Conservation (phyloP, 2,888 invertebrate species). For the Dysmachus trigonus region DNA sequence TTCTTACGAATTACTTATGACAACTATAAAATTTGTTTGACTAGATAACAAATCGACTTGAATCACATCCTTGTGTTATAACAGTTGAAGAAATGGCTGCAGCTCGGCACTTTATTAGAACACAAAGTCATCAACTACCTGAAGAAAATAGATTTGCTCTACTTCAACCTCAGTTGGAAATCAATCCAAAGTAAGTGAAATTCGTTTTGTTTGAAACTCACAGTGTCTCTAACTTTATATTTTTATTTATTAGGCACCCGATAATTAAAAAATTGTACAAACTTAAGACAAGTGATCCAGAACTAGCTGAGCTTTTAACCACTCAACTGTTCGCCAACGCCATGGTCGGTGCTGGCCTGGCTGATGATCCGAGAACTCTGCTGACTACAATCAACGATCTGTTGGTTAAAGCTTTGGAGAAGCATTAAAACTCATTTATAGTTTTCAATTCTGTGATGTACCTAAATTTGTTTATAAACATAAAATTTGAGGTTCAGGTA, state of each 20-base stretch:
- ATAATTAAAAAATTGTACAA: slow-evolving; percentile 88
- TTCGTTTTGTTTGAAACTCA: background rate
- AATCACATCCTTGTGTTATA: slow-evolving; percentile 92
- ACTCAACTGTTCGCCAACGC: slow-evolving; percentile 94
- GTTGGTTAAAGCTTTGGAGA: slow-evolving; percentile 81
- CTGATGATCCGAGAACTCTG: slow-evolving; percentile 88
- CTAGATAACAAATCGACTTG: slow-evolving; percentile 78
- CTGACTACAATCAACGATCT: slow-evolving; percentile 88
- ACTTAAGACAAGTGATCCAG: slow-evolving; percentile 77
- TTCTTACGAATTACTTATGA: background rate
- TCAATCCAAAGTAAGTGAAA: slow-evolving; percentile 83
- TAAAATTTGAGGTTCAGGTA: background rate
- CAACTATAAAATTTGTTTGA: background rate
- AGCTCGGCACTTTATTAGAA: slow-evolving; percentile 92
- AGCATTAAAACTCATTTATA: slow-evolving; percentile 66
- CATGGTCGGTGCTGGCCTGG: slow-evolving; percentile 93
- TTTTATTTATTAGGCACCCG: slow-evolving; percentile 73
- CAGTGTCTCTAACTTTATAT: slow-evolving; percentile 37
- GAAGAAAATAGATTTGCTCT: slow-evolving; percentile 88
- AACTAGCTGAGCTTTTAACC: slow-evolving; percentile 83
- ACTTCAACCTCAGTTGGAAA: slow-evolving; percentile 90
- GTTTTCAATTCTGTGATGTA: background rate
- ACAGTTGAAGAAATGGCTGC: slow-evolving; percentile 97
- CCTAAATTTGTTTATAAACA: background rate
- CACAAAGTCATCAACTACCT: slow-evolving; percentile 81